Percentiles rank a stretch among this genome's conserved stretches.
Conservation (phyloP, 2,888 invertebrate species). For the Leptopilina syphax region DNA sequence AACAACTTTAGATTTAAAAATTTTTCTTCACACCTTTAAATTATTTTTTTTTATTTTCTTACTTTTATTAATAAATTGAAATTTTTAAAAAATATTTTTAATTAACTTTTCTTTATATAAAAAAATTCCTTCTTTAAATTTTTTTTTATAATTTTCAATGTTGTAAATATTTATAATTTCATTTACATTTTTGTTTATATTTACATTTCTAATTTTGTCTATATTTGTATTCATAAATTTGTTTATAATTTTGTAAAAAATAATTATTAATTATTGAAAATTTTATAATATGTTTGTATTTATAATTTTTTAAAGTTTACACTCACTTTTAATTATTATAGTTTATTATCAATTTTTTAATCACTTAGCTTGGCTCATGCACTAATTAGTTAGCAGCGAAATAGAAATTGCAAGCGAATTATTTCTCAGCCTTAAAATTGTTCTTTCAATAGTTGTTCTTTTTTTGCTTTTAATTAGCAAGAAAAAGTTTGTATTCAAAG, state of each 20-base stretch:
- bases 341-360: too few species aligned
- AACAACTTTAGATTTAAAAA: neutral
- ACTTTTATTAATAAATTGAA: neutral
- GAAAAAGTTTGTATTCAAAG: neutral
- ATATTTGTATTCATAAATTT: too few species aligned
- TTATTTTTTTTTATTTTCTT: neutral
- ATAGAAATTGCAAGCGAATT: constrained; percentile 8
- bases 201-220: too few species aligned
- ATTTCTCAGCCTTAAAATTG: constrained; percentile 12
- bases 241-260: too few species aligned
- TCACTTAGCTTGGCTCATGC: constrained; percentile 3
- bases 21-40: neutral
- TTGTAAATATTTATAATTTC: too few species aligned
- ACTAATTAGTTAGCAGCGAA: constrained; percentile 27
- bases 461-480: neutral
- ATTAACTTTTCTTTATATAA: too few species aligned
- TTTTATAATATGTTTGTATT: too few species aligned
- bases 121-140: too few species aligned
- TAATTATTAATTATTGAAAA: too few species aligned
- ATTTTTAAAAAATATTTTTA: neutral
- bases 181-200: too few species aligned
- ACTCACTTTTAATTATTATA: neutral
- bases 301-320: too few species aligned
- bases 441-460: neutral
- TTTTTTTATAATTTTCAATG: too few species aligned